These are phyloP conservation scores for Psittacula echo DNA, from an alignment of 2,797 vertebrate genomes.

Conservation along the genomic window DNA sequence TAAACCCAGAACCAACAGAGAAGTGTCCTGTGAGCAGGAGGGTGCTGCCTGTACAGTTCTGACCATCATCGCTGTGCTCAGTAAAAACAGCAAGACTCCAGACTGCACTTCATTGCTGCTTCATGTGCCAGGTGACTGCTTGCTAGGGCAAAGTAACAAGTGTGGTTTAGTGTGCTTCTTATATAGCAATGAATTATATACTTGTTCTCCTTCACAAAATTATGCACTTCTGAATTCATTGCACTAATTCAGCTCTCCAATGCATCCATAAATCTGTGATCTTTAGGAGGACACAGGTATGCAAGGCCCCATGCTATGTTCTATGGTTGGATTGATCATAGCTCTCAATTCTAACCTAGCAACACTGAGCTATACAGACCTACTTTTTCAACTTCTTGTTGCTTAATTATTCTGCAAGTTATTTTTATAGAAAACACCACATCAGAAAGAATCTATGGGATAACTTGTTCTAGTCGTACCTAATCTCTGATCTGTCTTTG, in stretches of 20 bases:
- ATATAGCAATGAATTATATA: neutral
- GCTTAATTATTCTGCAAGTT: neutral
- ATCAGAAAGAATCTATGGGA: neutral
- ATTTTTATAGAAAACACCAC: neutral
- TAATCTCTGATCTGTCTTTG: neutral
- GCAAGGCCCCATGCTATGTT: neutral
- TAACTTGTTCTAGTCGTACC: neutral
- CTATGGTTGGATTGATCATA: neutral
- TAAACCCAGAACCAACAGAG: neutral
- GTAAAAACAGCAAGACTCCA: neutral
- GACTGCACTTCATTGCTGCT: neutral
- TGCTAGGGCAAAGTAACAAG: neutral
- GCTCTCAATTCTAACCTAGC: neutral
- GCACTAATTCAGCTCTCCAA: neutral
- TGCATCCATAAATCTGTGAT: neutral
- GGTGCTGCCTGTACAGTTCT: neutral
- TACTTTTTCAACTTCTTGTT: neutral
- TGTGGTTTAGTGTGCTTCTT: neutral
- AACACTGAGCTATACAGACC: neutral
- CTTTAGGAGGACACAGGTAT: neutral
- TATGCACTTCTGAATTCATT: neutral
- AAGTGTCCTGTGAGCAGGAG: neutral
- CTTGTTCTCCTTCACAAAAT: neutral
- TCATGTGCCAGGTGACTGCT: neutral
- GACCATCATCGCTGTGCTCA: accelerated